Percentiles rank a stretch among this genome's conserved stretches.
Evolutionary conservation across 2,888 invertebrate genomes (phyloP).

Genomic region (Drosophila rellima): DNA sequence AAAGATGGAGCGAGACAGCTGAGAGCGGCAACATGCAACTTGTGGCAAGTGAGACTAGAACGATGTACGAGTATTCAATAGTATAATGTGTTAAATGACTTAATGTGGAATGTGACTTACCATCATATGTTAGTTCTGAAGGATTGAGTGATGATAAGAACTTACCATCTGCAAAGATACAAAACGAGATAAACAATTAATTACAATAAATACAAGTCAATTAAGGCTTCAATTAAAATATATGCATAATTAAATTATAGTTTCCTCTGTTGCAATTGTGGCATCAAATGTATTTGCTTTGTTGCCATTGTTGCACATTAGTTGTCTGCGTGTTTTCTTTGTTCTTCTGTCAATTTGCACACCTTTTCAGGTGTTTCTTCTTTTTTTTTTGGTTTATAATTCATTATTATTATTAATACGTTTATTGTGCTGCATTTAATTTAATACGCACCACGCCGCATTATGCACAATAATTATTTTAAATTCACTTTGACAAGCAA

Average conservation of each 20-base stretch:
- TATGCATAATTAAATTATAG: constrained; percentile 45
- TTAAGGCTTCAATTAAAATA: constrained; percentile 23
- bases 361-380: constrained; percentile 18
- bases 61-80: constrained; percentile 12
- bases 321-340: constrained; percentile 12
- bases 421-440: constrained; percentile 79
- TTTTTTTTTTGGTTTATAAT: constrained; percentile 17
- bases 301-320: constrained; percentile 7
- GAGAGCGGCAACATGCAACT: neutral
- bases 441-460: constrained; percentile 75
- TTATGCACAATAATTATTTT: constrained; percentile 79
- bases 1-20: neutral
- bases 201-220: neutral
- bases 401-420: constrained; percentile 73
- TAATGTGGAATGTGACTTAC: constrained; percentile 85
- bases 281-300: constrained; percentile 1
- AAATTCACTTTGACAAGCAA: constrained; percentile 79
- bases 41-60: constrained; percentile 1
- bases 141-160: constrained; percentile 86
- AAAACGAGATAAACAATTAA: constrained; percentile 16
- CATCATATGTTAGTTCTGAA: constrained; percentile 86
- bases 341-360: constrained; percentile 33
- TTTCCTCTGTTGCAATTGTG: neutral
- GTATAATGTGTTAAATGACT: constrained; percentile 76
- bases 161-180: constrained; percentile 86